Evolutionary conservation across 2,113 vertebrate species (phyloP).

Genomic region (Dasyprocta punctata): DNA sequence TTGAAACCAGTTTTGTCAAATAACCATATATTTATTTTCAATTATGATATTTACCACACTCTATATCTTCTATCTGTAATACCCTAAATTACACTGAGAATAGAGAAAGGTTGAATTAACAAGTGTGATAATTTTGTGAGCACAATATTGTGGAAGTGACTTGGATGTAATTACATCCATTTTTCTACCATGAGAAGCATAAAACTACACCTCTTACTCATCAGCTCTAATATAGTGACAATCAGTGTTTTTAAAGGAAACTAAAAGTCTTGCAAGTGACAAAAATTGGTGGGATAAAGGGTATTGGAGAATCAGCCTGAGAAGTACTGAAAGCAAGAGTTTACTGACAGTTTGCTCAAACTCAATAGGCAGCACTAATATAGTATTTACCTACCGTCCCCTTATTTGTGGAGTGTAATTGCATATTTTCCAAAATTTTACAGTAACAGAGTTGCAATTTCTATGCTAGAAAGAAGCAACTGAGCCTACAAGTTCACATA

Average conservation of each 20-base stretch:
- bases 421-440: background rate
- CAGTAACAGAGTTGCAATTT: background rate
- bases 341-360: background rate
- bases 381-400: background rate
- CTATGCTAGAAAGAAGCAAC: background rate
- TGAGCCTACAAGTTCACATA: background rate
- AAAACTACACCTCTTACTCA: background rate
- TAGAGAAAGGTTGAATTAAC: background rate
- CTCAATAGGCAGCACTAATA: background rate
- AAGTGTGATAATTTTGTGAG: background rate
- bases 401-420: background rate
- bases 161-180: background rate
- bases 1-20: background rate
- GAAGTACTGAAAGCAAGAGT: background rate
- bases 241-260: background rate
- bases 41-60: background rate
- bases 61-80: background rate
- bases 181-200: background rate
- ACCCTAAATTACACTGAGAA: background rate
- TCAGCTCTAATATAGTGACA: background rate
- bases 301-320: background rate
- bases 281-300: background rate
- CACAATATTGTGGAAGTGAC: background rate
- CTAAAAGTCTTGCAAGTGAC: background rate
- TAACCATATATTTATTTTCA: background rate